Evolutionary conservation across 2,888 invertebrate genomes (phyloP).

Genomic region (Dryomyza anilis): DNA sequence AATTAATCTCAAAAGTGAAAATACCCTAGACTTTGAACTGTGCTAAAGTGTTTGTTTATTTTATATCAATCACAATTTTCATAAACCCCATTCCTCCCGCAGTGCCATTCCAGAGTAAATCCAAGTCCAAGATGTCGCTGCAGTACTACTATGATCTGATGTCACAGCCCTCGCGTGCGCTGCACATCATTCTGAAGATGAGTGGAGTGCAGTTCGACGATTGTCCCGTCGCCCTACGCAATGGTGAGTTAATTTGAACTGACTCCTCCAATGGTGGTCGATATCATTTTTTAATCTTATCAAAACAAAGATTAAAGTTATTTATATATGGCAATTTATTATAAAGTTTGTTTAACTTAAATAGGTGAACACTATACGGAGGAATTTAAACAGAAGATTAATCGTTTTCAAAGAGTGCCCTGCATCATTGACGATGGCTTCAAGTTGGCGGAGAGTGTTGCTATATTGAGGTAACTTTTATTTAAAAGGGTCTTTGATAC

Average conservation of each 20-base stretch:
- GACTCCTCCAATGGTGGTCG: too few relatives aligned
- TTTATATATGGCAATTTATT: background rate
- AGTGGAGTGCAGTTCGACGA: slow-evolving; percentile 69
- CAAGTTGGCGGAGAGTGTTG: slow-evolving; percentile 71
- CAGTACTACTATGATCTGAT: slow-evolving; percentile 74
- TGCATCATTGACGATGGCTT: slow-evolving; percentile 73
- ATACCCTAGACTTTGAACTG: slow-evolving; percentile 5
- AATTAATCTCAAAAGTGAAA: too few relatives aligned
- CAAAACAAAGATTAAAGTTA: background rate
- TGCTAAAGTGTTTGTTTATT: background rate
- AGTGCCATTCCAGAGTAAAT: slow-evolving; percentile 22
- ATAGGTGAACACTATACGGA: slow-evolving; percentile 68
- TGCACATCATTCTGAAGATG: slow-evolving; percentile 72
- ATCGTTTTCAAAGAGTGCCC: slow-evolving; percentile 71
- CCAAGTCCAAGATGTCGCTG: slow-evolving; percentile 54
- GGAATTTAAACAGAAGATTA: slow-evolving; percentile 64
- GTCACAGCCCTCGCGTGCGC: slow-evolving; percentile 77
- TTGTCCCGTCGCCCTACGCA: slow-evolving; percentile 67
- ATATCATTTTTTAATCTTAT: too few relatives aligned
- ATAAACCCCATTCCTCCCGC: background rate
- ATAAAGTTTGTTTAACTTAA: background rate
- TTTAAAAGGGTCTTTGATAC: background rate
- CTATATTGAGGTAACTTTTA: slow-evolving; percentile 68
- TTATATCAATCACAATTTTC: background rate
- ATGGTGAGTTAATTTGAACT: too few relatives aligned